Evolutionary conservation across 1,140 invertebrate genomes (phyloP).

Genomic region (Plutomurus gul): DNA sequence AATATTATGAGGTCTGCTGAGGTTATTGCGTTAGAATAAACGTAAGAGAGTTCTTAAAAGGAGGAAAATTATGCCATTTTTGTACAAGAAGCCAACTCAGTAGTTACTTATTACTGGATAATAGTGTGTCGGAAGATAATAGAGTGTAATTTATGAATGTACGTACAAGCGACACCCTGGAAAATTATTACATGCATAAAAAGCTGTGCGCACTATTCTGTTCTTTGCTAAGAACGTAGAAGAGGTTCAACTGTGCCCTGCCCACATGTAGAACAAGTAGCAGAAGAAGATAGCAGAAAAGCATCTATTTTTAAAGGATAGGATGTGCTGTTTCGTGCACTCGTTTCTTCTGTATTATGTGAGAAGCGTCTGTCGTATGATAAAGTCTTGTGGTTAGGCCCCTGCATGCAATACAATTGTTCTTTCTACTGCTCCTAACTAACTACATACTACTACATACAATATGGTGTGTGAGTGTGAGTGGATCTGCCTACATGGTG

Average conservation of each 20-base stretch:
- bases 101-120: neutral
- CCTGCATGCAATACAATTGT: too few species aligned
- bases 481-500: too few species aligned
- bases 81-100: neutral
- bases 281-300: neutral
- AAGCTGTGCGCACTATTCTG: too few species aligned
- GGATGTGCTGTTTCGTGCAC: neutral
- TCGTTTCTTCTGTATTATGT: too few species aligned
- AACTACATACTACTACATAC: too few species aligned
- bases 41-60: neutral
- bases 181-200: too few species aligned
- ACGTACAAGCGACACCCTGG: neutral
- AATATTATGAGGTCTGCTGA: too few species aligned
- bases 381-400: too few species aligned
- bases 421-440: too few species aligned
- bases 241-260: neutral
- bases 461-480: too few species aligned
- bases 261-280: neutral
- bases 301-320: conserved; percentile 12
- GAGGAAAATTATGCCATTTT: conserved; percentile 1
- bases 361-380: too few species aligned
- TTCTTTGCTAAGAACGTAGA: neutral
- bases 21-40: too few species aligned
- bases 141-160: neutral
- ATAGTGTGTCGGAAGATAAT: conserved; percentile 6